A percentile compares a stretch with the other conserved stretches of the same genome.
These are phyloP conservation scores for Herminia tarsipennalis DNA, from an alignment of 2,888 invertebrate species.

Conservation along the genomic window DNA sequence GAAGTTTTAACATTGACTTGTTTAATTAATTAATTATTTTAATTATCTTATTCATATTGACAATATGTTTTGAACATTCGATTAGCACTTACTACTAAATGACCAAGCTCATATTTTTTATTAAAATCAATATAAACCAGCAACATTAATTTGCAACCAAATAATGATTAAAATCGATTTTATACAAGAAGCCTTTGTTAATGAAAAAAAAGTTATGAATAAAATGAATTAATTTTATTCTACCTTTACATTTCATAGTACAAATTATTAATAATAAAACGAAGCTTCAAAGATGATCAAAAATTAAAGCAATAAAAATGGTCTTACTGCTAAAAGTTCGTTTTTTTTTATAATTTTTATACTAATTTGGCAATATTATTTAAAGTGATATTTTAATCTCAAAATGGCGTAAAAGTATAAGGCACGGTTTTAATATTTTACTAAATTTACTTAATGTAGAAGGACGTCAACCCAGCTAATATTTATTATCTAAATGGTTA, in stretches of 20 bases:
- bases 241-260: not conserved
- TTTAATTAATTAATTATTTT: constrained; percentile 57
- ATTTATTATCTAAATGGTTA: constrained; percentile 42
- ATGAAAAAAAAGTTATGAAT: constrained; percentile 3
- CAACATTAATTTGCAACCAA: constrained; percentile 30
- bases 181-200: constrained; percentile 22
- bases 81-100: constrained; percentile 71
- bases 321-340: constrained; percentile 53
- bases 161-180: constrained; percentile 7
- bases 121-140: constrained; percentile 26
- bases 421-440: constrained; percentile 80
- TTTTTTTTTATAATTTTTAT: constrained; percentile 49
- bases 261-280: constrained; percentile 11
- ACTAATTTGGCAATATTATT: constrained; percentile 74
- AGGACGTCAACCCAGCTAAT: constrained; percentile 78
- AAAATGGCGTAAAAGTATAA: constrained; percentile 84
- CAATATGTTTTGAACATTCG: constrained; percentile 80
- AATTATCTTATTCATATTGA: constrained; percentile 70
- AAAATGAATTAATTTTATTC: not conserved
- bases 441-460: constrained; percentile 72
- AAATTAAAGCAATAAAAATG: constrained; percentile 23
- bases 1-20: constrained; percentile 66
- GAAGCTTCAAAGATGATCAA: constrained; percentile 24
- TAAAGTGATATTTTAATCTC: constrained; percentile 78
- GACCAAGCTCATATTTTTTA: constrained; percentile 78